phyloP scores from a whole-genome alignment of 2,113 vertebrate genomes.

The Mandrillus leucophaeus region DNA sequence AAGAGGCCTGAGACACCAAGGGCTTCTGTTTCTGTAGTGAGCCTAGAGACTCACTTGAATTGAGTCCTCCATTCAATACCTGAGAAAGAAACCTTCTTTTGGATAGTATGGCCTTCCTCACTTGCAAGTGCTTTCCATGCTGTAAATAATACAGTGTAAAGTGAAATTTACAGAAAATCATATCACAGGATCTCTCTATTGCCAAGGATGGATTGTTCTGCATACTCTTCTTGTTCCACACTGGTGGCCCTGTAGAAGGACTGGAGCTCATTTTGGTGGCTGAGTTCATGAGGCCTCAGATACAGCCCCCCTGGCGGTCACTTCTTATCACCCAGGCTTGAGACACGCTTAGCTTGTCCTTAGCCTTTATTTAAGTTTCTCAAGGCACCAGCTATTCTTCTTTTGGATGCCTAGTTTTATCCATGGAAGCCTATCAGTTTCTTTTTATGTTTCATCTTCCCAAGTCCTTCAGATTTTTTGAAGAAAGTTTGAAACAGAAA shows the following conservation, averaged over 20 bases:
- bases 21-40: not conserved
- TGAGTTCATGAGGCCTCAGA: rapidly evolving
- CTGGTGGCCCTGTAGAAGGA: not conserved
- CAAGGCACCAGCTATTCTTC: not conserved
- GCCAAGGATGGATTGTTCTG: not conserved
- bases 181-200: not conserved
- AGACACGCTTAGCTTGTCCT: not conserved
- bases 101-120: not conserved
- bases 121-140: not conserved
- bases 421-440: not conserved
- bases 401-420: not conserved
- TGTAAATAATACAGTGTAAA: not conserved
- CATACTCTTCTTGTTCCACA: not conserved
- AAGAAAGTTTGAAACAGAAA: not conserved
- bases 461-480: not conserved
- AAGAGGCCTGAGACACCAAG: not conserved
- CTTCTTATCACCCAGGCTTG: rapidly evolving
- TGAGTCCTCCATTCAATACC: not conserved
- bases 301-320: not conserved
- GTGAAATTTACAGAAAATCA: not conserved
- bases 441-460: not conserved
- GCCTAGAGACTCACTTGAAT: not conserved
- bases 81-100: not conserved
- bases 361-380: not conserved
- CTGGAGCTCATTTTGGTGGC: not conserved